phyloP scores from a whole-genome alignment of 2,113 vertebrate species.

The Engraulis encrasicolus region DNA sequence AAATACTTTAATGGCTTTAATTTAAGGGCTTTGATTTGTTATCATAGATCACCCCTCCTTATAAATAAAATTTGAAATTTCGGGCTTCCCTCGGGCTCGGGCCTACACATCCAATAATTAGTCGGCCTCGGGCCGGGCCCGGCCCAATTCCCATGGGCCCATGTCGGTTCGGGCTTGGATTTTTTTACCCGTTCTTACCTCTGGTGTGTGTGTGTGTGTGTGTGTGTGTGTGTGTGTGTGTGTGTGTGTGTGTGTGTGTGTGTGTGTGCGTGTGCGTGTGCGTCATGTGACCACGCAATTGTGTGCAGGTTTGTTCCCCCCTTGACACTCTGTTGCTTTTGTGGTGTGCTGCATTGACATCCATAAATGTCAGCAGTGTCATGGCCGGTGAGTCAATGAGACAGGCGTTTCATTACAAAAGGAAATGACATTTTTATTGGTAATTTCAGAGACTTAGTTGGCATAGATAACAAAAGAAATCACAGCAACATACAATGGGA shows the following conservation, averaged over 20 bases:
- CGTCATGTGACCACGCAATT: no score
- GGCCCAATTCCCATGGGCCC: no score
- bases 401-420: slow-evolving; percentile 41
- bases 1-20: no score
- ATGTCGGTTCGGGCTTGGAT: no score
- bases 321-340: not conserved
- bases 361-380: slow-evolving; percentile 2
- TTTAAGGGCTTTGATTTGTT: no score
- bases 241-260: not conserved
- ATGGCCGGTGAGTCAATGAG: not conserved
- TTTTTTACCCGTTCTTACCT: no score
- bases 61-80: no score
- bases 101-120: no score
- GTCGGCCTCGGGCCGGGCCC: no score
- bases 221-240: not conserved
- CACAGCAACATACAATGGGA: slow-evolving; percentile 48
- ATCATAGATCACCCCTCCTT: no score
- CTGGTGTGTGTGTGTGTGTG: no score
- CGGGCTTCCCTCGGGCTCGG: no score
- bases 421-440: slow-evolving; percentile 50
- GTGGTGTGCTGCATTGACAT: not conserved
- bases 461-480: slow-evolving; percentile 46
- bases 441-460: slow-evolving; percentile 41
- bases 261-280: not conserved
- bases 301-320: not conserved